Conservation (phyloP, 2,797 vertebrate genomes). For the Eospalax fontanierii region DNA sequence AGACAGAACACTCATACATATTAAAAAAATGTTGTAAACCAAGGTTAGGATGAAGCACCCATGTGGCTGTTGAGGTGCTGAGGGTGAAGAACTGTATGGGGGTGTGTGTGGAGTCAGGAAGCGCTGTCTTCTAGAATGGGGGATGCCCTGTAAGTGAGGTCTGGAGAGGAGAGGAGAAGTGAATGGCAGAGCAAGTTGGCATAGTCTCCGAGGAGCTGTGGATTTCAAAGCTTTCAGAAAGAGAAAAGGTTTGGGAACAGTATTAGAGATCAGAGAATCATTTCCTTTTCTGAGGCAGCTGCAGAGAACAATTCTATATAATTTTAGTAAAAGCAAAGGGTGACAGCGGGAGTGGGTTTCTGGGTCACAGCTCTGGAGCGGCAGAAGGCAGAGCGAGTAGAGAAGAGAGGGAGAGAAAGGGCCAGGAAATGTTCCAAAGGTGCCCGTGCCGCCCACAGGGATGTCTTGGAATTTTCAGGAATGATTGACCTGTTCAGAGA, state of each 20-base stretch:
- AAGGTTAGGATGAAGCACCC: background rate
- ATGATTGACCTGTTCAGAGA: background rate
- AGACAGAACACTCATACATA: no score
- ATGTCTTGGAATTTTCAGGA: background rate
- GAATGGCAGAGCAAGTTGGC: background rate
- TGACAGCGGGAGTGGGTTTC: background rate
- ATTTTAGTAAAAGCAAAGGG: background rate
- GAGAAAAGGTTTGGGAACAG: slow-evolving; percentile 35
- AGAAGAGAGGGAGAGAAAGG: background rate
- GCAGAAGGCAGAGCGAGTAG: background rate
- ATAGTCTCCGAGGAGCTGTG: background rate
- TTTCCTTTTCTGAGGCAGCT: slow-evolving; percentile 2
- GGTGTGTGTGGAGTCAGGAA: background rate
- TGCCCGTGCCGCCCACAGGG: background rate
- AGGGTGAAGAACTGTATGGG: background rate
- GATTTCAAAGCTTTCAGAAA: slow-evolving; percentile 39
- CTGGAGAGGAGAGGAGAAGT: background rate
- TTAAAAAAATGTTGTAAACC: background rate
- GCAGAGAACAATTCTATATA: slow-evolving; percentile 3
- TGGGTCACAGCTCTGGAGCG: slow-evolving; percentile 32
- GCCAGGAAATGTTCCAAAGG: background rate
- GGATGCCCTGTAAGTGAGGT: background rate
- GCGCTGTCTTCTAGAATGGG: background rate
- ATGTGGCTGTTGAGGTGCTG: background rate
- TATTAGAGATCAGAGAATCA: background rate